Conservation (phyloP, 2,888 invertebrate species). For the Cancer borealis region DNA sequence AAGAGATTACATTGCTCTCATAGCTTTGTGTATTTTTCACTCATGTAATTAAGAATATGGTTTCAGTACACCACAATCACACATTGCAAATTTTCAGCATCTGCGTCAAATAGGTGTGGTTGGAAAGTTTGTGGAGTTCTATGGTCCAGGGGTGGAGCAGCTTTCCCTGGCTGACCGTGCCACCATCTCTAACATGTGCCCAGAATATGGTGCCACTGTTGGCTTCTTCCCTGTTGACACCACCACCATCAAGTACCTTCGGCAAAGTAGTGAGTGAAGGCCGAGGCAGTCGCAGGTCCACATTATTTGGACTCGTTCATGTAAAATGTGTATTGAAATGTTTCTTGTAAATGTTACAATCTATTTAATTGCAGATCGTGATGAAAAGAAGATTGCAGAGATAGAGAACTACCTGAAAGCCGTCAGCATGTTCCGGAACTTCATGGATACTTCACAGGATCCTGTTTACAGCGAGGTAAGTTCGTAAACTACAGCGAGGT, state of each 20-base stretch:
- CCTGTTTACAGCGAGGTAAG: slow-evolving; percentile 87
- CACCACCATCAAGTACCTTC: slow-evolving; percentile 89
- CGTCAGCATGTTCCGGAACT: slow-evolving; percentile 88
- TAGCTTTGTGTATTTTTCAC: neutral
- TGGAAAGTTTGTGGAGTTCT: slow-evolving; percentile 99
- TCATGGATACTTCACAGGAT: slow-evolving; percentile 87
- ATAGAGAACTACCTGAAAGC: slow-evolving; percentile 91
- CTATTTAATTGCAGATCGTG: slow-evolving; percentile 78
- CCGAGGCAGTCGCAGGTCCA: neutral
- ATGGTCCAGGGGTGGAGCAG: slow-evolving; percentile 93
- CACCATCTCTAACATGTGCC: slow-evolving; percentile 99
- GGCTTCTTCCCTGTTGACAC: slow-evolving; percentile 96
- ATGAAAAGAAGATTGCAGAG: slow-evolving; percentile 87
- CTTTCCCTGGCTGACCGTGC: slow-evolving; percentile 97
- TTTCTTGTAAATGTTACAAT: neutral
- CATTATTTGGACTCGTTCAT: neutral
- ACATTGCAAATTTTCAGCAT: slow-evolving; percentile 83
- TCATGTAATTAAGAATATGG: neutral
- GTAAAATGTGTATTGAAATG: neutral
- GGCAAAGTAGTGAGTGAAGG: slow-evolving; percentile 87
- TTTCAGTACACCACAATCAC: neutral
- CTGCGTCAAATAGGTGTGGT: slow-evolving; percentile 96
- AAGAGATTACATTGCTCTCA: neutral
- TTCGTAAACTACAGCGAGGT: slow-evolving; percentile 79
- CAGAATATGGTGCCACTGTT: slow-evolving; percentile 97